Percentiles rank a stretch among this genome's conserved stretches.
Conservation (phyloP, 2,797 vertebrate species). For the Platalea minor region DNA sequence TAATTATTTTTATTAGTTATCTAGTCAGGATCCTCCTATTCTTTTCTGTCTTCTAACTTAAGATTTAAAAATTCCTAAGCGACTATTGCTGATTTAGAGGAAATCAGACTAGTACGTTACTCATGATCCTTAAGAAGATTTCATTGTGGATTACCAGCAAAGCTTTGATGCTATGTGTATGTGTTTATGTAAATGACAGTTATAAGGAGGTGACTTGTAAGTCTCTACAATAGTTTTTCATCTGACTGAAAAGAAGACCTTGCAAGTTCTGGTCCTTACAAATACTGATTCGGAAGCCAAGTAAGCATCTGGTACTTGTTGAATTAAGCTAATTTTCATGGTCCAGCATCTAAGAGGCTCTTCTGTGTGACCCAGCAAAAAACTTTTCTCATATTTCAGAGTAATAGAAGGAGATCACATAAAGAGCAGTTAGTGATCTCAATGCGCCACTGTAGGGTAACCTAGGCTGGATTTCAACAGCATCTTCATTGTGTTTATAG, state of each 20-base stretch:
- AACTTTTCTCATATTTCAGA: not conserved
- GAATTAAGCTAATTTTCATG: not conserved
- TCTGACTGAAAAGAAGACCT: not conserved
- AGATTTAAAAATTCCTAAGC: not conserved
- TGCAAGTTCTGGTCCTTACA: not conserved
- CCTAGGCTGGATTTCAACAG: not conserved
- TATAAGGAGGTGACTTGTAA: not conserved
- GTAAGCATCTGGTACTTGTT: not conserved
- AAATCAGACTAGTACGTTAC: not conserved
- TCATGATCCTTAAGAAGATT: not conserved
- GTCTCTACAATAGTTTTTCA: not conserved
- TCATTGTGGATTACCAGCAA: not conserved
- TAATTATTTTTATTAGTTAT: not conserved
- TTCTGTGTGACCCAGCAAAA: not conserved
- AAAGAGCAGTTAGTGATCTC: not conserved
- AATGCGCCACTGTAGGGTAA: not conserved
- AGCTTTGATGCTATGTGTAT: not conserved
- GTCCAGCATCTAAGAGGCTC: not conserved
- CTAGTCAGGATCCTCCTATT: not conserved
- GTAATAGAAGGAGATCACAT: rapidly evolving
- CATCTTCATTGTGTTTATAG: not conserved
- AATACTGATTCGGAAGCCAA: not conserved
- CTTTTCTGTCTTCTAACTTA: not conserved
- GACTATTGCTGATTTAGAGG: not conserved
- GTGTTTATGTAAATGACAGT: not conserved